Conservation (phyloP, 2,797 vertebrate genomes). For the Trachops cirrhosus region DNA sequence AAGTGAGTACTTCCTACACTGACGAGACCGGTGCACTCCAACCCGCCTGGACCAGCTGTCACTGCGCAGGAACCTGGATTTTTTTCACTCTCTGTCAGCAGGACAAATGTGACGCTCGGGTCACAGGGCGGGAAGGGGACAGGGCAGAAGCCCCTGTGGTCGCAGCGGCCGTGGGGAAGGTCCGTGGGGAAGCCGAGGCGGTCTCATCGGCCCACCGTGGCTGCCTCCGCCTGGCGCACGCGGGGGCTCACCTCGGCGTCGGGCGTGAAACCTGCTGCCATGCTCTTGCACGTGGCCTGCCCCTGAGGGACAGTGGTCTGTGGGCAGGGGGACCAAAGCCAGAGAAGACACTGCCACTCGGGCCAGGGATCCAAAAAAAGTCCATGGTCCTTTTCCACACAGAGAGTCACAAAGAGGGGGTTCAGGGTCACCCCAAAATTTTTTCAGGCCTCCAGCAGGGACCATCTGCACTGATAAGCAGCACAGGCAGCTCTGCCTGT, state of each 20-base stretch:
- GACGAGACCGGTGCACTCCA: not conserved
- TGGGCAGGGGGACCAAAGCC: not conserved
- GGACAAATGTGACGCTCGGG: not conserved
- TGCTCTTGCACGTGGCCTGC: fast-evolving
- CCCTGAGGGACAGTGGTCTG: not conserved
- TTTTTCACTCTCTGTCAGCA: not conserved
- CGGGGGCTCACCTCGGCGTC: not conserved
- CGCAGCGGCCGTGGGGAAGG: not conserved
- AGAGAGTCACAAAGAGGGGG: not conserved
- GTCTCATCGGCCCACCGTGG: too few species aligned
- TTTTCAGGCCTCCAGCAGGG: not conserved
- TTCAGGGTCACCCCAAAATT: not conserved
- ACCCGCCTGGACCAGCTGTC: not conserved
- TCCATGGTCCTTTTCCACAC: not conserved
- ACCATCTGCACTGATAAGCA: not conserved
- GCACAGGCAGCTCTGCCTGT: not conserved
- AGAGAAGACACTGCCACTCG: not conserved
- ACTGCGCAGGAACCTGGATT: too few species aligned
- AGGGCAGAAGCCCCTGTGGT: not conserved
- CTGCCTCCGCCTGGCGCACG: not conserved
- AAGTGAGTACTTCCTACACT: not conserved
- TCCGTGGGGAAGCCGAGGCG: too few species aligned
- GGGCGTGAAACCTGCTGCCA: not conserved
- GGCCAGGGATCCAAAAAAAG: not conserved
- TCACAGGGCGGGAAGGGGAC: not conserved